Evolutionary conservation across 2,113 vertebrate species (phyloP), one percentile per base, ranked within the genome.

Genomic region (Nothobranchius furzeri): DNA sequence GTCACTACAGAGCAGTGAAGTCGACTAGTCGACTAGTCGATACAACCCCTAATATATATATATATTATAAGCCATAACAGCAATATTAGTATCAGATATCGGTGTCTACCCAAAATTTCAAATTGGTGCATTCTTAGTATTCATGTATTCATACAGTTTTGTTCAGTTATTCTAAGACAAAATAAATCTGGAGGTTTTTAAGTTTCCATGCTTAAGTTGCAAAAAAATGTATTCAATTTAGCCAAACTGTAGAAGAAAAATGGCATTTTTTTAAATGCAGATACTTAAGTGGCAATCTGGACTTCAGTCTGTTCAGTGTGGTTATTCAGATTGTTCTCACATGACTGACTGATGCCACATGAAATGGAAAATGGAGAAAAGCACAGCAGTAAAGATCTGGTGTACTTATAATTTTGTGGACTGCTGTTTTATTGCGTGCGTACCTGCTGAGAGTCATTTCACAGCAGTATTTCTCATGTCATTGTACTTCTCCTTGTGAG

Each of bases 271-370:
- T 85, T 89, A 89, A 86, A 87, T 82, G 56, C 52, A 67, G 69
- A 61, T 20, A 71, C 83, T 87, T 90, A 90, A 81, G 68, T 69
- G 35, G 82, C 88, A n/a, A n/a, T n/a, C n/a, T n/a, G n/a, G n/a
- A n/a, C n/a, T n/a, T n/a, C n/a, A 93, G 85, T 84, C 90, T 91
- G 86, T 87, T 91, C 56, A 52, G 66, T 64, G 69, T 87, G 72
- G 85, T 87, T 89, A 85, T 88, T 85, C 67, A 81, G 71, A 84
- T 78, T 55, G 78, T 57, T 79, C 20, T 20, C 20, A 20, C 20
- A 20, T 20, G 20, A 20, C 76, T 68, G 70, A 75, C 57, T 62
- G 77, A 78, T 42, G 56, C 61, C 25, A 57, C 50, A 54, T 60
- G 51, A 60, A 13, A 25, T 20, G 51, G 56, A 77, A 14, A 24